Evolutionary conservation across 2,113 vertebrate species (phyloP).

Genomic region (Hipposideros armiger): DNA sequence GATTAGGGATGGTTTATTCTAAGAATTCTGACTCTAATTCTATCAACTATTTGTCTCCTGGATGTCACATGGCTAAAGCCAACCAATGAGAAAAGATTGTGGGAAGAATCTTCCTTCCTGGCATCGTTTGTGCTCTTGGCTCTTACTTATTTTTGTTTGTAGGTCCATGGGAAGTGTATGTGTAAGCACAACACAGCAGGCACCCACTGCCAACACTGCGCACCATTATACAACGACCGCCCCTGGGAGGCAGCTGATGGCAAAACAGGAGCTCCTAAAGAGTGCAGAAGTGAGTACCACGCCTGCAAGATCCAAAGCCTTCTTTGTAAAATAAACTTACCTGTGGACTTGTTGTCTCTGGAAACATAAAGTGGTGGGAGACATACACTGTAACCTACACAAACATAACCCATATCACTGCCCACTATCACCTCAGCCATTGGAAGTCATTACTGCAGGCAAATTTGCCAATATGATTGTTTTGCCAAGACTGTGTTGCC

Average conservation of each 20-base stretch:
- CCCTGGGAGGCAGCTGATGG: conserved; percentile 97
- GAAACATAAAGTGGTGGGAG: conserved; percentile 49
- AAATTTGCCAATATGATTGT: neutral
- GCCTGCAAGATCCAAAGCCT: neutral
- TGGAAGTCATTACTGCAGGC: neutral
- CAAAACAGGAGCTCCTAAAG: conserved; percentile 92
- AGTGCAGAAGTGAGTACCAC: conserved; percentile 94
- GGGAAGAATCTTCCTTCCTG: neutral
- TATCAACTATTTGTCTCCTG: neutral
- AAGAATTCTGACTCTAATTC: conserved; percentile 23
- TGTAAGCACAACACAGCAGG: conserved; percentile 98
- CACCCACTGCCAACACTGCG: conserved; percentile 94
- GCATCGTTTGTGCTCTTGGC: neutral
- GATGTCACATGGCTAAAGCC: neutral
- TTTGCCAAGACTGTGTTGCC: neutral
- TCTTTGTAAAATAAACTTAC: neutral
- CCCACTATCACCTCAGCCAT: accelerated
- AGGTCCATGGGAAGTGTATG: conserved; percentile 97
- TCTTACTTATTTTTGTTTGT: conserved; percentile 61
- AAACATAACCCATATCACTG: neutral
- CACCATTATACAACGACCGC: conserved; percentile 94
- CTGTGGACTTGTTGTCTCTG: neutral
- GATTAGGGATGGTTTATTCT: neutral
- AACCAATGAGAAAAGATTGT: neutral
- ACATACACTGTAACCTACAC: neutral